Evolutionary conservation across 2,888 invertebrate species (phyloP).

Genomic region (Congeria kusceri): DNA sequence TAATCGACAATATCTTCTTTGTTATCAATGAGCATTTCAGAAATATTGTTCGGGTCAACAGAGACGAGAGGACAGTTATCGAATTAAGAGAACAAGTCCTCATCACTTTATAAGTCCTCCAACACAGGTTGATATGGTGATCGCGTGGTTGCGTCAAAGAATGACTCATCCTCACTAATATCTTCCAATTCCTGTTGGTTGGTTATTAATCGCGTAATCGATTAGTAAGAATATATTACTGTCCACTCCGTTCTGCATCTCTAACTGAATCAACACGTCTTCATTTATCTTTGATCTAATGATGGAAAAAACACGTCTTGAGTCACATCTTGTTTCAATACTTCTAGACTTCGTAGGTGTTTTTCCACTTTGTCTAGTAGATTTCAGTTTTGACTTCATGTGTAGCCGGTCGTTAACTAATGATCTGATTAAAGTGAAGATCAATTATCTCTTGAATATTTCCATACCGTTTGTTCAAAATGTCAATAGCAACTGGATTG

Average conservation of each 20-base stretch:
- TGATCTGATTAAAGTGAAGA: constrained; percentile 38
- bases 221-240: neutral
- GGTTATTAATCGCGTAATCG: neutral
- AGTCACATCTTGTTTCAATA: constrained; percentile 18
- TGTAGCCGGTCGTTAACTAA: constrained; percentile 23
- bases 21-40: too few relatives aligned
- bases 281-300: constrained; percentile 17
- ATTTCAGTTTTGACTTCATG: constrained; percentile 20
- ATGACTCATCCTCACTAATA: too few relatives aligned
- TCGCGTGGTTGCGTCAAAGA: too few relatives aligned
- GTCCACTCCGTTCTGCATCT: constrained; percentile 6
- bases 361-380: constrained; percentile 17
- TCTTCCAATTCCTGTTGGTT: too few relatives aligned
- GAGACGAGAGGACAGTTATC: too few relatives aligned
- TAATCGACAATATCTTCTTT: too few relatives aligned
- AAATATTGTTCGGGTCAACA: too few relatives aligned
- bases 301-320: constrained; percentile 40
- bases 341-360: constrained; percentile 11
- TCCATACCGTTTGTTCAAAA: constrained; percentile 32
- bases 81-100: too few relatives aligned
- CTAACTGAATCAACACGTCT: constrained; percentile 25
- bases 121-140: too few relatives aligned
- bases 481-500: constrained; percentile 32
- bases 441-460: constrained; percentile 44
- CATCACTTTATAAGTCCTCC: too few relatives aligned